Conservation (phyloP, 2,888 invertebrate genomes). For the Pammene fasciana region DNA sequence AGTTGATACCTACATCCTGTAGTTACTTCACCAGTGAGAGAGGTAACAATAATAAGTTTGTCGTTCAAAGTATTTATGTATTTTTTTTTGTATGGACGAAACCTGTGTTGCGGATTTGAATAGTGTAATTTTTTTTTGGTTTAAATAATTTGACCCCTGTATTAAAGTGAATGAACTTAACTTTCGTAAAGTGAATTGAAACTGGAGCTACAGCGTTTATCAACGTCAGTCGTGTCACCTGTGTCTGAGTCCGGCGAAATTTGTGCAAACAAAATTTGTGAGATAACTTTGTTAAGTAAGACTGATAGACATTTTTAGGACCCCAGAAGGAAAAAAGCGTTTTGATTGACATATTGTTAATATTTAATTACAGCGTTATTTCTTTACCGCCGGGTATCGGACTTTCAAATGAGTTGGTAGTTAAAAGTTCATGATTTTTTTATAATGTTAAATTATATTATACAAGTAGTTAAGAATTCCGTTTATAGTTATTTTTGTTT, state of each 20-base stretch:
- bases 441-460: neutral
- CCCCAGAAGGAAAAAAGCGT: constrained; percentile 50
- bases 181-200: constrained; percentile 47
- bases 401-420: constrained; percentile 2
- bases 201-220: constrained; percentile 53
- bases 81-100: no score
- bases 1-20: no score
- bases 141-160: no score
- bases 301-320: constrained; percentile 66
- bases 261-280: constrained; percentile 59
- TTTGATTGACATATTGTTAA: constrained; percentile 56
- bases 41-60: no score
- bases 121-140: no score
- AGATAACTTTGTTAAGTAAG: constrained; percentile 67
- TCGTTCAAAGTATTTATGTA: no score
- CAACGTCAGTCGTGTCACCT: constrained; percentile 64
- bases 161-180: constrained; percentile 42
- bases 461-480: no score
- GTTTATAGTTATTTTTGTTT: no score
- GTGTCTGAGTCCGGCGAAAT: constrained; percentile 53
- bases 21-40: no score
- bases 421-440: neutral
- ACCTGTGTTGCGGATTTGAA: no score
- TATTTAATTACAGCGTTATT: constrained; percentile 35
- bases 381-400: constrained; percentile 10